phyloP scores from a whole-genome alignment of 2,888 invertebrate species.

The Drosophila stalkeri region DNA sequence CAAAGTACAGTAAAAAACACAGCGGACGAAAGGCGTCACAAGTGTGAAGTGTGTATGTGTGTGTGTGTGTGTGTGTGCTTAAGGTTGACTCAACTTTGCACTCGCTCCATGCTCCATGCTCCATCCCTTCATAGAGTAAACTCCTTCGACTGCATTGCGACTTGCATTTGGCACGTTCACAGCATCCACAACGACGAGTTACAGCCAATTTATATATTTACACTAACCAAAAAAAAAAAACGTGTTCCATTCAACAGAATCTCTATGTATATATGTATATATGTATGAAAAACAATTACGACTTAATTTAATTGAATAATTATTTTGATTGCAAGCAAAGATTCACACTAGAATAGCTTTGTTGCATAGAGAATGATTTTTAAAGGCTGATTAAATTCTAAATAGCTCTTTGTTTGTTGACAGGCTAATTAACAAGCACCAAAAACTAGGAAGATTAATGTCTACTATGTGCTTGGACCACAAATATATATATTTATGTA shows the following conservation, averaged over 20 bases:
- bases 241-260: not conserved
- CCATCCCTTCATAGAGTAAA: not conserved
- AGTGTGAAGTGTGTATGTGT: slow-evolving; percentile 42
- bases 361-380: not conserved
- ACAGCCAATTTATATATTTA: slow-evolving; percentile 2
- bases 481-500: not conserved
- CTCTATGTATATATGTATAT: not conserved
- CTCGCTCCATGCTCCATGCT: slow-evolving; percentile 12
- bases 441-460: slow-evolving; percentile 29
- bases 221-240: not conserved
- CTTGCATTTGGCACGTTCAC: slow-evolving; percentile 41
- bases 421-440: slow-evolving; percentile 22
- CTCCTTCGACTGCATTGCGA: not conserved
- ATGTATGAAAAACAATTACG: not conserved
- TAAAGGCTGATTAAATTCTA: not conserved
- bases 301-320: slow-evolving; percentile 1
- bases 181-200: slow-evolving; percentile 1
- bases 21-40: slow-evolving; percentile 10
- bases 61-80: slow-evolving; percentile 44
- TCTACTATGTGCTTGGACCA: slow-evolving; percentile 1
- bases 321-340: slow-evolving; percentile 2
- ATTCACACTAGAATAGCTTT: not conserved
- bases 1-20: slow-evolving; percentile 62
- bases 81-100: slow-evolving; percentile 75
- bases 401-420: slow-evolving; percentile 20